Evolutionary conservation across 1,140 invertebrate genomes (phyloP).

Genomic region (Meteorus sp.): DNA sequence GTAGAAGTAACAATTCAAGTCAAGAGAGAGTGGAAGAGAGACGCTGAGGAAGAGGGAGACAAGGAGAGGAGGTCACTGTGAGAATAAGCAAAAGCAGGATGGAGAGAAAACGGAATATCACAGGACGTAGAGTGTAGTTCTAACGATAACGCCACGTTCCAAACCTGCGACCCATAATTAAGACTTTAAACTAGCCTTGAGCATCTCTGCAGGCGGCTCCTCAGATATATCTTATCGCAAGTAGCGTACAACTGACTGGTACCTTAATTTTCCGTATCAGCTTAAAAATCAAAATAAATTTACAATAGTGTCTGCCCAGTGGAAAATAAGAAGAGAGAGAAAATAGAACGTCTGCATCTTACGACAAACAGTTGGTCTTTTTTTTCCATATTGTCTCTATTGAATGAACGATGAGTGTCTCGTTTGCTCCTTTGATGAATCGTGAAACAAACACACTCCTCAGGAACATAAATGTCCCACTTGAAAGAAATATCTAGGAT

Average conservation of each 20-base stretch:
- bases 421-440: conserved; percentile 25
- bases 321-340: no score
- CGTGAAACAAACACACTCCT: conserved; percentile 9
- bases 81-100: not conserved
- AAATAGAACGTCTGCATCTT: not conserved
- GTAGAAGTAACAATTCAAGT: not conserved
- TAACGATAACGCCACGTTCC: conserved; percentile 27
- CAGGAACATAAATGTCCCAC: not conserved
- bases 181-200: conserved; percentile 29
- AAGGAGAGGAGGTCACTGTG: not conserved
- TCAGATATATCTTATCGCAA: conserved; percentile 28
- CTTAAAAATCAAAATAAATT: conserved; percentile 12
- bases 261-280: conserved; percentile 12
- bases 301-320: no score
- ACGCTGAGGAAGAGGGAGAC: not conserved
- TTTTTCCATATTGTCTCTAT: not conserved
- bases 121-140: not conserved
- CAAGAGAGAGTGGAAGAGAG: not conserved
- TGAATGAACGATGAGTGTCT: conserved; percentile 17
- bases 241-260: not conserved
- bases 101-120: not conserved
- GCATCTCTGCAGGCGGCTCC: conserved; percentile 9
- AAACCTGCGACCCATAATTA: conserved; percentile 29
- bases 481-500: conserved; percentile 14
- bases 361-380: not conserved